These are phyloP conservation scores for Dromococcyx pavoninus DNA, from an alignment of 2,797 vertebrate species.

Conservation along the genomic window DNA sequence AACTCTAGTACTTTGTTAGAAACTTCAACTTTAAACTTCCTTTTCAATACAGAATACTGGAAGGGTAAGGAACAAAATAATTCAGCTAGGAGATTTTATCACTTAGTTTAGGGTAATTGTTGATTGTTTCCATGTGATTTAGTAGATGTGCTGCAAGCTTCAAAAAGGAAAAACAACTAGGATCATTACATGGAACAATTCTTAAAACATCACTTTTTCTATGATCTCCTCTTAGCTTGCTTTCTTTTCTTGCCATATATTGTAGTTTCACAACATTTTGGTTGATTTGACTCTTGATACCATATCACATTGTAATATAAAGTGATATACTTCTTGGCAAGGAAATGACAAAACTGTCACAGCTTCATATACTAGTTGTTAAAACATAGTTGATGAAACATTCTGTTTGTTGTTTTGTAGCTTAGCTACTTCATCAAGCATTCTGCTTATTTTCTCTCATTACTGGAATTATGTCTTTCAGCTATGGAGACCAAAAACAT, in stretches of 20 bases:
- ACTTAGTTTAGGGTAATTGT: not conserved
- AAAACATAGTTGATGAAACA: conserved; percentile 42
- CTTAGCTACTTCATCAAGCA: conserved; percentile 61
- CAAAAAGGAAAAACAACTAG: not conserved
- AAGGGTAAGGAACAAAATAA: not conserved
- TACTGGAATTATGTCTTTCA: conserved; percentile 63
- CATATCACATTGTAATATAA: not conserved
- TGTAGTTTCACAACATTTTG: not conserved
- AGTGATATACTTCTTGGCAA: not conserved
- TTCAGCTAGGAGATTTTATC: not conserved
- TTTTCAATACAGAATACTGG: not conserved
- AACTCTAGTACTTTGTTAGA: not conserved
- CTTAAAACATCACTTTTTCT: not conserved
- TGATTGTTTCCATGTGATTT: not conserved
- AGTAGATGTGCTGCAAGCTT: not conserved
- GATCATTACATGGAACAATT: not conserved
- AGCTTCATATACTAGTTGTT: conserved; percentile 11
- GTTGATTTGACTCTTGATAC: conserved; percentile 13
- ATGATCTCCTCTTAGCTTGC: not conserved
- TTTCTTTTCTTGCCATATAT: not conserved
- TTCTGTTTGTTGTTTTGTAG: conserved; percentile 50
- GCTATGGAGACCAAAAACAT: conserved; percentile 39
- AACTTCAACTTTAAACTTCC: not conserved
- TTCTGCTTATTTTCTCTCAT: conserved; percentile 57
- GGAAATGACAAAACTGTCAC: conserved; percentile 10